Conservation (phyloP, 2,888 invertebrate species). For the Abrostola tripartita region DNA sequence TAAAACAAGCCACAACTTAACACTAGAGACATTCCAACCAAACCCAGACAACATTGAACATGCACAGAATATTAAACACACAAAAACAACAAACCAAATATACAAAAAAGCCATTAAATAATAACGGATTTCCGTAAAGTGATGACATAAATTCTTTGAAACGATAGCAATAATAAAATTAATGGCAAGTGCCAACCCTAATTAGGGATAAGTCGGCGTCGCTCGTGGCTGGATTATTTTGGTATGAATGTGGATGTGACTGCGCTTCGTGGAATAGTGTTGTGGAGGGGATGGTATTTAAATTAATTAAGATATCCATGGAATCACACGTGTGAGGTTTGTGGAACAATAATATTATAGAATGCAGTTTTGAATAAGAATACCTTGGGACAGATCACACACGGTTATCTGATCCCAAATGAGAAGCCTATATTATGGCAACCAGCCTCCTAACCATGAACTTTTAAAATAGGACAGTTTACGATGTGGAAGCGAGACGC, state of each 20-base stretch:
- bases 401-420: too few relatives aligned
- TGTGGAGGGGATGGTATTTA: conserved; percentile 24
- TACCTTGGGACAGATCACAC: too few relatives aligned
- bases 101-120: conserved; percentile 11
- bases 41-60: neutral
- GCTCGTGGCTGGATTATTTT: conserved; percentile 50
- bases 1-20: too few relatives aligned
- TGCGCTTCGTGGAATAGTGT: conserved; percentile 23
- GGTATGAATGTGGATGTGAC: conserved; percentile 31
- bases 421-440: too few relatives aligned
- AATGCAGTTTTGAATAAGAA: too few relatives aligned
- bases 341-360: too few relatives aligned
- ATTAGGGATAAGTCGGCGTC: conserved; percentile 21
- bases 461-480: too few relatives aligned
- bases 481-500: too few relatives aligned
- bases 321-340: too few relatives aligned
- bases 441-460: too few relatives aligned
- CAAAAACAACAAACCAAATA: neutral
- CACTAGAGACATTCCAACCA: too few relatives aligned
- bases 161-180: conserved; percentile 34
- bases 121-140: conserved; percentile 37
- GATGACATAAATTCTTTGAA: conserved; percentile 29
- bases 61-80: conserved; percentile 13
- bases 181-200: conserved; percentile 40
- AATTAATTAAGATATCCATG: conserved; percentile 9